phyloP scores from a whole-genome alignment of 2,888 invertebrate genomes.

The Zaprionus obscuricornis region DNA sequence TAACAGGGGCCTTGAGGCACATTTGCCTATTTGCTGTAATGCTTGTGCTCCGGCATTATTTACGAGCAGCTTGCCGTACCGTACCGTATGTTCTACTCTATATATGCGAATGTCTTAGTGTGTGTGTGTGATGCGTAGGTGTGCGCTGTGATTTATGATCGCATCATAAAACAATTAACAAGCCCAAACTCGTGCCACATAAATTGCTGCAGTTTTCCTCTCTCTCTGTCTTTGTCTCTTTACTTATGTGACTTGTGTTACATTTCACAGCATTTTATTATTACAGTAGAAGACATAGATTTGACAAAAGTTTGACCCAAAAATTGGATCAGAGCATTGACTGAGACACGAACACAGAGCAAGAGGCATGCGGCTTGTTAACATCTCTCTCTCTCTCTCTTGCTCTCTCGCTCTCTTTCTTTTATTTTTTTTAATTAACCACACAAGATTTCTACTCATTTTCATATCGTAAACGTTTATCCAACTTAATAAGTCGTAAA shows the following conservation, averaged over 20 bases:
- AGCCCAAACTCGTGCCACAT: constrained; percentile 79
- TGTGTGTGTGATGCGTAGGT: constrained; percentile 31
- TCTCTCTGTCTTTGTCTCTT: constrained; percentile 1
- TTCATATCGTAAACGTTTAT: constrained; percentile 80
- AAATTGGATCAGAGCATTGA: constrained; percentile 25
- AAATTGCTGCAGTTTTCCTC: constrained; percentile 58
- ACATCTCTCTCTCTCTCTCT: constrained; percentile 12
- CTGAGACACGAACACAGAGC: too few species aligned
- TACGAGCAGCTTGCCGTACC: constrained; percentile 63
- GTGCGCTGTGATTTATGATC: constrained; percentile 67
- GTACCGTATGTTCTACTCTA: constrained; percentile 57
- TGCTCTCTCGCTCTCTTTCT: not conserved
- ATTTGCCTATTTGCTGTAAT: constrained; percentile 64
- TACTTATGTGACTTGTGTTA: constrained; percentile 56
- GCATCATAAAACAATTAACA: constrained; percentile 80
- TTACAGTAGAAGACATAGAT: constrained; percentile 29
- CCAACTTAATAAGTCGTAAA: constrained; percentile 81
- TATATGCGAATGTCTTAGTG: constrained; percentile 19
- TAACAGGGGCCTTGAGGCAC: constrained; percentile 24
- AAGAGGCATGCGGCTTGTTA: constrained; percentile 25
- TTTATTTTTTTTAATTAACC: constrained; percentile 72
- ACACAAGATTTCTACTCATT: constrained; percentile 77
- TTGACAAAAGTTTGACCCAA: constrained; percentile 17
- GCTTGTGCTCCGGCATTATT: constrained; percentile 60
- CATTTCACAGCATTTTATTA: constrained; percentile 75